Evolutionary conservation across 2,113 vertebrate genomes (phyloP).

Genomic region (Otolemur garnettii): DNA sequence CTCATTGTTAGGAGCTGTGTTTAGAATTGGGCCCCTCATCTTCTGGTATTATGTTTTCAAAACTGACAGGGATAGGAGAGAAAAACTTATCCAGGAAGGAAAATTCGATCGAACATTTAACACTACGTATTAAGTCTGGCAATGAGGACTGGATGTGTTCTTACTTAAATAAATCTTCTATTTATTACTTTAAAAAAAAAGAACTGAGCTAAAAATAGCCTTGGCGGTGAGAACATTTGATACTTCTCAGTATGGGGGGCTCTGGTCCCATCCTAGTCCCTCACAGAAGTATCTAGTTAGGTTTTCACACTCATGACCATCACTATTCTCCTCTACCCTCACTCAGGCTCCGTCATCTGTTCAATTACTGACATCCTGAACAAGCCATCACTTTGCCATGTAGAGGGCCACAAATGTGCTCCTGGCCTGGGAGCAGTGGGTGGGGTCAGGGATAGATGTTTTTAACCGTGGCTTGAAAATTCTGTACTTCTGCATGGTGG

Average conservation of each 20-base stretch:
- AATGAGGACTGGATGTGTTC: no score
- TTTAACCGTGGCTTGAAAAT: neutral
- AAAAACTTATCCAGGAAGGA: no score
- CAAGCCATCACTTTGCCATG: neutral
- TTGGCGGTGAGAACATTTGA: neutral
- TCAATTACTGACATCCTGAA: no score
- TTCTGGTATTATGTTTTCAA: no score
- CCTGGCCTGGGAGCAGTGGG: neutral
- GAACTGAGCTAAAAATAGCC: neutral
- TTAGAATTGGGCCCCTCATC: no score
- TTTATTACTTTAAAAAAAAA: no score
- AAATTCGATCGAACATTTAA: no score
- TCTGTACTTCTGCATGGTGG: rapidly evolving
- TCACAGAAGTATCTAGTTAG: neutral
- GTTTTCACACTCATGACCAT: rapidly evolving
- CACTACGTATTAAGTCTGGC: no score
- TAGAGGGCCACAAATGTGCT: no score
- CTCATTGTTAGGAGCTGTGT: no score
- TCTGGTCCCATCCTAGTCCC: neutral
- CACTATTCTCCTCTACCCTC: rapidly evolving
- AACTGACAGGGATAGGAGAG: no score
- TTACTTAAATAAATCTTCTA: no score
- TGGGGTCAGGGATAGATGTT: neutral
- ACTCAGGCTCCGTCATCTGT: rapidly evolving
- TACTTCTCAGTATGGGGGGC: neutral